These are phyloP conservation scores for Xanthorhoe spadicearia DNA, from an alignment of 2,888 invertebrate genomes.

Conservation along the genomic window DNA sequence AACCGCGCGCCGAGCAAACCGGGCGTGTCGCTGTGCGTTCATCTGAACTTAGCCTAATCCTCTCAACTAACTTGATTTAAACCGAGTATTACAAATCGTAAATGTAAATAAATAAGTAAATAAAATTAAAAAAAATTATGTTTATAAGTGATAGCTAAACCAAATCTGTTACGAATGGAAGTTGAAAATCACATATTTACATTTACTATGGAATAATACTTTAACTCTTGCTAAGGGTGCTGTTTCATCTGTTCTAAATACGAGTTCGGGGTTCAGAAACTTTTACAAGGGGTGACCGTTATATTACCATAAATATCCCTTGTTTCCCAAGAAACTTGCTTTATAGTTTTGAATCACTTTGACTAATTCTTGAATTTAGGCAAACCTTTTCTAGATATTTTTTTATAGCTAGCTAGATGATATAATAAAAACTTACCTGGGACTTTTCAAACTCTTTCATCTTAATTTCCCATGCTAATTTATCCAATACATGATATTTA, in stretches of 20 bases:
- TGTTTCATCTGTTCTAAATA: constrained; percentile 40
- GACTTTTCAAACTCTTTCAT: no score
- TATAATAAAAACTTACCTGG: no score
- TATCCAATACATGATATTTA: no score
- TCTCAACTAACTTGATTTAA: no score
- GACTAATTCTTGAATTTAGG: neutral
- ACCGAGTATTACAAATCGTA: no score
- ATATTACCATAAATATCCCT: constrained; percentile 69
- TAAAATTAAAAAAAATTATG: no score
- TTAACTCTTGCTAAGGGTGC: constrained; percentile 11
- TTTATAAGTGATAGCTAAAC: no score
- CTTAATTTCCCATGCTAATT: no score
- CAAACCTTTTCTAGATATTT: neutral
- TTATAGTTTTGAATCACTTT: constrained; percentile 48
- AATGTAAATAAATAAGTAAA: no score
- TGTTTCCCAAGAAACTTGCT: constrained; percentile 56
- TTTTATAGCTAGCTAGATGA: neutral
- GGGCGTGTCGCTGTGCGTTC: no score
- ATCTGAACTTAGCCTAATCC: no score
- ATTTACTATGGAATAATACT: neutral
- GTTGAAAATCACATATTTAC: neutral
- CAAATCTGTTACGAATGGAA: neutral
- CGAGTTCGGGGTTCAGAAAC: constrained; percentile 25
- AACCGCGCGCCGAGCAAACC: no score
- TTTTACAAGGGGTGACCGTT: constrained; percentile 58